These are phyloP conservation scores for Galeopterus variegatus DNA, from an alignment of 2,113 vertebrate genomes.

Conservation along the genomic window DNA sequence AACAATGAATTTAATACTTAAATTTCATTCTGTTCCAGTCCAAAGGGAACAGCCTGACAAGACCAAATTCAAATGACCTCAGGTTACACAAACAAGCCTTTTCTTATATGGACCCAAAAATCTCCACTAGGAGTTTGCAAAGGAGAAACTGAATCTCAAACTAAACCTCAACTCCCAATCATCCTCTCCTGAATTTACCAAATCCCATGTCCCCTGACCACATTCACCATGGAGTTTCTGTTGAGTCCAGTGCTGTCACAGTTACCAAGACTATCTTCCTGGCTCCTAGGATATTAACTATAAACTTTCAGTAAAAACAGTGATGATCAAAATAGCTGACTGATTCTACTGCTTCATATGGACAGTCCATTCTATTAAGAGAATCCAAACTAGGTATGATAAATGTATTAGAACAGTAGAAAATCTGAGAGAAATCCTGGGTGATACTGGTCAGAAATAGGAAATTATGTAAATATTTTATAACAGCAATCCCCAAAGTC, in stretches of 20 bases:
- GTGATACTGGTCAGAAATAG: neutral
- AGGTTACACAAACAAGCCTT: slow-evolving; percentile 41
- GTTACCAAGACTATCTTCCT: neutral
- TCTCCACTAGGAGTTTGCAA: slow-evolving; percentile 19
- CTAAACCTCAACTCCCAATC: slow-evolving; percentile 1
- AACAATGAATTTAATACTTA: slow-evolving; percentile 69
- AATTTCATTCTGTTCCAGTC: slow-evolving; percentile 64
- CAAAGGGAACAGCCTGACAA: neutral
- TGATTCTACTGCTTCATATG: neutral
- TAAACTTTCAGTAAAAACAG: neutral
- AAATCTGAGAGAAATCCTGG: neutral
- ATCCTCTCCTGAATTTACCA: slow-evolving; percentile 11
- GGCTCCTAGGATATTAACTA: slow-evolving; percentile 41
- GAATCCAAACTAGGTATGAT: neutral
- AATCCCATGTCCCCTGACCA: slow-evolving; percentile 39
- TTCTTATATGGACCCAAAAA: slow-evolving; percentile 26
- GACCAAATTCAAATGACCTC: slow-evolving; percentile 1
- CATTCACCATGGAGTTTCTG: neutral
- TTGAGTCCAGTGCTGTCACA: neutral
- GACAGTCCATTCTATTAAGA: neutral
- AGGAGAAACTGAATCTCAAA: slow-evolving; percentile 55
- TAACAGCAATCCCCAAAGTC: neutral
- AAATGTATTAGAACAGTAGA: neutral
- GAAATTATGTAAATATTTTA: neutral
- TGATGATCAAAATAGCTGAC: neutral